phyloP scores from a whole-genome alignment of 2,113 vertebrate genomes.

The Montifringilla adamsi region DNA sequence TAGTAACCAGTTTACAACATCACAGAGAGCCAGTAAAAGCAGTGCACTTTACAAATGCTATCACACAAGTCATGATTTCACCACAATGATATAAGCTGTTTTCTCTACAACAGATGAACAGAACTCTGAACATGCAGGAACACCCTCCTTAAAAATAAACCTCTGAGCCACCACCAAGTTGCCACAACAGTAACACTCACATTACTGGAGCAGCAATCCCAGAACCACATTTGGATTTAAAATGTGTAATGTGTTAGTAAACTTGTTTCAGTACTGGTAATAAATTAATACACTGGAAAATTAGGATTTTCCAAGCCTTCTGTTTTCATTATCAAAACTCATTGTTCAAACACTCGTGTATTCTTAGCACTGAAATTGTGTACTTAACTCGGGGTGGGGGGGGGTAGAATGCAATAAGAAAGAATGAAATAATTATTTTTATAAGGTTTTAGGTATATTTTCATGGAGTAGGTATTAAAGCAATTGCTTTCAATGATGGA shows the following conservation, averaged over 20 bases:
- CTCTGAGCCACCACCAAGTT: background rate
- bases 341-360: background rate
- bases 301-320: background rate
- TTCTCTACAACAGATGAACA: background rate
- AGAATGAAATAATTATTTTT: background rate
- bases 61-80: constrained; percentile 17
- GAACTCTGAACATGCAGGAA: constrained; percentile 10
- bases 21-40: background rate
- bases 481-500: background rate
- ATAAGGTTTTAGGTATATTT: background rate
- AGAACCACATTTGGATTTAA: background rate
- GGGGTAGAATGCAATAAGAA: background rate
- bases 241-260: background rate
- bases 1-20: background rate
- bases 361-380: background rate
- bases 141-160: constrained; percentile 37
- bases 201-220: background rate
- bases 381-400: background rate
- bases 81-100: constrained; percentile 2
- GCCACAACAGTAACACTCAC: background rate
- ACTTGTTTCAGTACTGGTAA: background rate
- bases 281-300: background rate
- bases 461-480: background rate
- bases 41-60: constrained; percentile 9
- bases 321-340: background rate